Conservation (phyloP, 2,888 invertebrate genomes). For the Hypolimnas misippus region DNA sequence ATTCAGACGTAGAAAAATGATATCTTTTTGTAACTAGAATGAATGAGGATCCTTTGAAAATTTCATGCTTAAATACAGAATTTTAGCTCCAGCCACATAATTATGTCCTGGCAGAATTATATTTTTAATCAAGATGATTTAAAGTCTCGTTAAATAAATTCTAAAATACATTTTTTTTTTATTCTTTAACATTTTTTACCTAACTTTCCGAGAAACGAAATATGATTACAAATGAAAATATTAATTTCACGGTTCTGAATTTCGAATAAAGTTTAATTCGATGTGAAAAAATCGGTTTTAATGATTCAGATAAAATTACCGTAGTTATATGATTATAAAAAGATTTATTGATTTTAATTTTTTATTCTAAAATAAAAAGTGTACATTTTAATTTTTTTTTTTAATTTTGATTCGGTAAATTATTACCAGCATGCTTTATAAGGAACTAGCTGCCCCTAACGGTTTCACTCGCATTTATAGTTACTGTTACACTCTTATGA, state of each 20-base stretch:
- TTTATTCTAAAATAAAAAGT: too few species aligned
- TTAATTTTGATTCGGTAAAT: too few species aligned
- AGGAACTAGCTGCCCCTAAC: too few species aligned
- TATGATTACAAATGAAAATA: not conserved
- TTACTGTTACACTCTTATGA: too few species aligned
- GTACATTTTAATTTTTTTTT: too few species aligned
- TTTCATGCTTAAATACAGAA: not conserved
- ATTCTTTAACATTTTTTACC: not conserved
- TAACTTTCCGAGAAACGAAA: not conserved
- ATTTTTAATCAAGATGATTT: not conserved
- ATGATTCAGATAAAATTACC: conserved; percentile 2
- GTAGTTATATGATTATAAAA: not conserved
- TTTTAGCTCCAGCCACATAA: not conserved
- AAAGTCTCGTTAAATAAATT: conserved; percentile 1
- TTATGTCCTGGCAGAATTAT: not conserved
- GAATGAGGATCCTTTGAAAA: conserved; percentile 4
- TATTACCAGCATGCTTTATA: too few species aligned
- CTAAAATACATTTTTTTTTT: not conserved
- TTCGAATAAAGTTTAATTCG: conserved; percentile 1
- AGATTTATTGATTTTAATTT: not conserved
- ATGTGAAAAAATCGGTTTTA: not conserved
- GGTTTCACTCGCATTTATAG: too few species aligned
- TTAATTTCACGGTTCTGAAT: not conserved
- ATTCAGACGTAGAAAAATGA: not conserved
- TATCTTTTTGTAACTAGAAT: not conserved